These are phyloP conservation scores for Meiosimyza platycephala DNA, from an alignment of 2,888 invertebrate species.

Conservation along the genomic window DNA sequence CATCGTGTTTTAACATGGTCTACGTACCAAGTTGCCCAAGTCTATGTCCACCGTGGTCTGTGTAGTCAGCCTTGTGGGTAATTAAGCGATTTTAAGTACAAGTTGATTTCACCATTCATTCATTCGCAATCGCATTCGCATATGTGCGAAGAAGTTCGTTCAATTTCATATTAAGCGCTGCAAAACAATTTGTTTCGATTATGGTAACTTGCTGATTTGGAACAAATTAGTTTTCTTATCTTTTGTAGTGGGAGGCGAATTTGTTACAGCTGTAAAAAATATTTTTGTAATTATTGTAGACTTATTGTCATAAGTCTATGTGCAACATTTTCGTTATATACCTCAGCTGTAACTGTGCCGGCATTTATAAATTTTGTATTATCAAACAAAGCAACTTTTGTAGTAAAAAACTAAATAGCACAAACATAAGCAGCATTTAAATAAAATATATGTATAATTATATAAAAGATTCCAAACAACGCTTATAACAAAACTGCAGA, in stretches of 20 bases:
- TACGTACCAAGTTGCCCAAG: too few relatives aligned
- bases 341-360: too few relatives aligned
- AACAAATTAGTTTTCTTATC: conserved; percentile 42
- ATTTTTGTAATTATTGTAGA: too few relatives aligned
- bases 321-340: too few relatives aligned
- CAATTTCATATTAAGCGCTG: conserved; percentile 47
- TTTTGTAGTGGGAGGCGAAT: conserved; percentile 12
- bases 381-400: too few relatives aligned
- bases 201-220: conserved; percentile 61
- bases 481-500: background rate
- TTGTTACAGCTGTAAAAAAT: conserved; percentile 45
- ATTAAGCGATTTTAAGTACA: conserved; percentile 59
- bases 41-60: conserved; percentile 13
- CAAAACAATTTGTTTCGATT: conserved; percentile 59
- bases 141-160: too few relatives aligned
- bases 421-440: too few relatives aligned
- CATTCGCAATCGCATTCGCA: too few relatives aligned
- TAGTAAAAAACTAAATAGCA: too few relatives aligned
- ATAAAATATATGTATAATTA: background rate
- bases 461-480: background rate
- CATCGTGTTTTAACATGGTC: too few relatives aligned
- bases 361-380: too few relatives aligned
- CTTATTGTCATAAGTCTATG: too few relatives aligned
- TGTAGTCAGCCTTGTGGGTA: conserved; percentile 35
- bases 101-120: conserved; percentile 20